These are phyloP conservation scores for Blastobasis lacticolella DNA, from an alignment of 2,888 invertebrate species.

Conservation along the genomic window DNA sequence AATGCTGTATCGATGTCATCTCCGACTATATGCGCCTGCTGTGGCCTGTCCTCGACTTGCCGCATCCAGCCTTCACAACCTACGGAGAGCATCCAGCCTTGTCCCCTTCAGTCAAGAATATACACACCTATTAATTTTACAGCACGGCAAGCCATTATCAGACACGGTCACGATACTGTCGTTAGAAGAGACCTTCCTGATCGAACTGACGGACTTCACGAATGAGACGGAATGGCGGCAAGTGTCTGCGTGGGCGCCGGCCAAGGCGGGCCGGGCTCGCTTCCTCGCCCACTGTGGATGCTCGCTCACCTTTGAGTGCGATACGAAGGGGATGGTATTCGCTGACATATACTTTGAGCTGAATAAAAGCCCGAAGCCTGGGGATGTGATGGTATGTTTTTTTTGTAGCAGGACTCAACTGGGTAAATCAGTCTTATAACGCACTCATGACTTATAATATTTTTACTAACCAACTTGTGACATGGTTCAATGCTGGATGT, in stretches of 20 bases:
- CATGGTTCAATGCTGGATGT: too few species aligned
- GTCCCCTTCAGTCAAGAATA: too few species aligned
- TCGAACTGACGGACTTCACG: constrained; percentile 40
- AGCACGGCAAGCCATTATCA: constrained; percentile 38
- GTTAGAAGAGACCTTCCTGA: constrained; percentile 45
- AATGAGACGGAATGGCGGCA: constrained; percentile 40
- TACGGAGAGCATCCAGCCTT: too few species aligned
- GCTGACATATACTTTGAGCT: constrained; percentile 33
- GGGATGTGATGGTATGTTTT: constrained; percentile 23
- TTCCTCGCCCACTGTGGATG: constrained; percentile 38
- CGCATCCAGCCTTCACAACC: too few species aligned
- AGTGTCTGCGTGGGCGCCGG: constrained; percentile 23
- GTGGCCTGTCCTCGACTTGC: too few species aligned
- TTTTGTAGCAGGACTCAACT: too few species aligned
- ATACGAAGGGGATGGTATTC: constrained; percentile 27
- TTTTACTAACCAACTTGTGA: too few species aligned
- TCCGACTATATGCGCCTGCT: too few species aligned
- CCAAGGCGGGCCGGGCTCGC: constrained; percentile 34
- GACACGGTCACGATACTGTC: constrained; percentile 37
- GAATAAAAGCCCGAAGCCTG: constrained; percentile 28
- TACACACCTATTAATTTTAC: not conserved
- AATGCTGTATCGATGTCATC: too few species aligned
- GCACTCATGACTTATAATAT: too few species aligned
- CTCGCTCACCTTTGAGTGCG: constrained; percentile 30
- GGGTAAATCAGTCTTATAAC: too few species aligned